Base-by-base conservation (phyloP, 2,113 vertebrate genomes). In the Anarrhichthys ocellatus region DNA sequence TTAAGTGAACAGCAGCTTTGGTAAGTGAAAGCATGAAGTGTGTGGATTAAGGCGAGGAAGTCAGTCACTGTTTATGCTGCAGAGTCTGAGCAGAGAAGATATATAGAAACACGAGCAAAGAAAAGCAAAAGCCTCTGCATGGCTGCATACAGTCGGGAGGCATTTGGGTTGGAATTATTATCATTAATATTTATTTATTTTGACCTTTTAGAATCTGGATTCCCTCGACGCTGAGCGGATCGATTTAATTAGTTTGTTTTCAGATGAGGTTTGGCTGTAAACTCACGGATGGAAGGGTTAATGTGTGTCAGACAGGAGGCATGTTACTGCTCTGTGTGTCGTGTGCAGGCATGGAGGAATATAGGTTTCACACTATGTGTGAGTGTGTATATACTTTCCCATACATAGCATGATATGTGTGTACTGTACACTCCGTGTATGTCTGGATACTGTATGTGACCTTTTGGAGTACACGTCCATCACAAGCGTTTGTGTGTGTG, bases 361-460 rank as follows among this genome's bases (percentile, higher is more conserved):
- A 29, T 29, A 29, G 29, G 29, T 29, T 29, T 34, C 11, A 58
- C 48, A 10, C 15, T 27, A 0, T 24, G 6, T 38, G 11, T 67
- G 63, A 64, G 4, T 32, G 11, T 63, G 58, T 64, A 5, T 17
- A 22, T 68, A 11, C 44, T 59, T 48, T 27, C 22, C 8, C 22
- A 17, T 58, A 67, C 18, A 24, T 27, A 20, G 38, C 56, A 22
- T 32, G 24, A 22, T 32, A 54, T 11, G 36, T 42, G 61, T 36
- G n/a, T 10, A 14, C 54, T 27, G n/a, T 27, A 58, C n/a, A 27
- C 29, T 9, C 0, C 44, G 71, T 34, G 54, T 64, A 2, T 40
- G 64, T 62, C 65, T 40, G 62, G 76, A 59, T 85, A 63, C 79
- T 78, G 78, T 83, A 80, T 32, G 59, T 86, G 87, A 92, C 78